phyloP scores from a whole-genome alignment of 2,797 vertebrate species.

The Decapterus maruadsi region DNA sequence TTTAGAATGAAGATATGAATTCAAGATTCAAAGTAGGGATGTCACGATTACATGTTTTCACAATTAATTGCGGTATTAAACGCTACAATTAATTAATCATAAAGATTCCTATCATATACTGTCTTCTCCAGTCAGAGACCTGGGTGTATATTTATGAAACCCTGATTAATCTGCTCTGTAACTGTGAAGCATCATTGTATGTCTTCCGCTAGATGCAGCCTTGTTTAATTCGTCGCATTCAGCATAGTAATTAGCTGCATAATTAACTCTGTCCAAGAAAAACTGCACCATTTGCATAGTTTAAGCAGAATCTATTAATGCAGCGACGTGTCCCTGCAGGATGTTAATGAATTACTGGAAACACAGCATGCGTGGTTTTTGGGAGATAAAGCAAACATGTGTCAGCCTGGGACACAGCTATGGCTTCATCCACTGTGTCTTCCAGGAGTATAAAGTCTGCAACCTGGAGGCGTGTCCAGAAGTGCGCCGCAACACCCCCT shows the following conservation, averaged over 20 bases:
- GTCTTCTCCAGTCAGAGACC: background rate
- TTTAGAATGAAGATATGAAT: too few relatives aligned
- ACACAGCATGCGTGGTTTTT: background rate
- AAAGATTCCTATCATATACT: background rate
- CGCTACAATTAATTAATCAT: too few relatives aligned
- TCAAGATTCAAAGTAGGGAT: too few relatives aligned
- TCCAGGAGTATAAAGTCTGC: constrained; percentile 94
- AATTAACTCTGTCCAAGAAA: constrained; percentile 21
- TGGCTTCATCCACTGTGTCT: background rate
- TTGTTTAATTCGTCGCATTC: background rate
- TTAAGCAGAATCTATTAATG: background rate
- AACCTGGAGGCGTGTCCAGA: constrained; percentile 95
- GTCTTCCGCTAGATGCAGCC: background rate
- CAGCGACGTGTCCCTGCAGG: constrained; percentile 2
- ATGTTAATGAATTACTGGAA: constrained; percentile 4
- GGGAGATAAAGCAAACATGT: background rate
- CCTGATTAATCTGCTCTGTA: background rate
- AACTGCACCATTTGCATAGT: constrained; percentile 5
- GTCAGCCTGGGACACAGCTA: too few relatives aligned
- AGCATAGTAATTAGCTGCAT: constrained; percentile 18
- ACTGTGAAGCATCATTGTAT: background rate
- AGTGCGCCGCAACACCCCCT: constrained; percentile 95
- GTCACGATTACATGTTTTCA: too few relatives aligned
- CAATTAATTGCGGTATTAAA: too few relatives aligned
- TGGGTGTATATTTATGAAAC: background rate